Evolutionary conservation across 2,888 invertebrate species (phyloP).

Genomic region (Drosophila peninsularis): DNA sequence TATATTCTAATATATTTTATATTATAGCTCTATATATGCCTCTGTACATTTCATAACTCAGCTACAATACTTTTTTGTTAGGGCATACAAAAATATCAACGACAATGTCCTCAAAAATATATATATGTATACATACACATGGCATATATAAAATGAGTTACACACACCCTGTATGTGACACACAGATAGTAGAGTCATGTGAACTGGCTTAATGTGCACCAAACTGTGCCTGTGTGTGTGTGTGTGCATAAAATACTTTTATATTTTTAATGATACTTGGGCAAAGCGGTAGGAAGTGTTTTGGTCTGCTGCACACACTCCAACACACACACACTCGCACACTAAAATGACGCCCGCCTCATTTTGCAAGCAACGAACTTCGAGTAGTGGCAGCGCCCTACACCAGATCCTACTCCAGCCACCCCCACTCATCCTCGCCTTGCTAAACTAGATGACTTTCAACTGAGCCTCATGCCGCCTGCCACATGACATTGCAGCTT

Average conservation of each 20-base stretch:
- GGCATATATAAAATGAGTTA: slow-evolving; percentile 17
- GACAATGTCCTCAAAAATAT: slow-evolving; percentile 36
- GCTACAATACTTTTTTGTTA: neutral
- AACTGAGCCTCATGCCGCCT: slow-evolving; percentile 51
- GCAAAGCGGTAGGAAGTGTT: slow-evolving; percentile 78
- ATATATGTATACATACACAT: slow-evolving; percentile 11
- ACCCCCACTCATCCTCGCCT: neutral
- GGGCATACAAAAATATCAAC: slow-evolving; percentile 46
- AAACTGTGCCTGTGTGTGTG: slow-evolving; percentile 24
- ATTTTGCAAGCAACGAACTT: slow-evolving; percentile 72
- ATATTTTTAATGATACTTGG: slow-evolving; percentile 80
- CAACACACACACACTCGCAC: slow-evolving; percentile 13
- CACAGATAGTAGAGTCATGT: slow-evolving; percentile 38
- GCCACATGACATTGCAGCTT: slow-evolving; percentile 60
- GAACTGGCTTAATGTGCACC: slow-evolving; percentile 56
- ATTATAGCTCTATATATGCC: no score
- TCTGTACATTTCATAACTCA: neutral
- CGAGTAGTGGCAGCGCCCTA: slow-evolving; percentile 23
- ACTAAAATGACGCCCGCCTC: slow-evolving; percentile 29
- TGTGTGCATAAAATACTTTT: slow-evolving; percentile 75
- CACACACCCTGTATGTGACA: slow-evolving; percentile 11
- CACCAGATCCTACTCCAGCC: neutral
- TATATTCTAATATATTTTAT: neutral
- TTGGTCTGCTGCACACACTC: slow-evolving; percentile 77
- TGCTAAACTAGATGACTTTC: slow-evolving; percentile 74